These are phyloP conservation scores for Leptogaster cylindrica DNA, from an alignment of 2,888 invertebrate genomes.

Conservation along the genomic window DNA sequence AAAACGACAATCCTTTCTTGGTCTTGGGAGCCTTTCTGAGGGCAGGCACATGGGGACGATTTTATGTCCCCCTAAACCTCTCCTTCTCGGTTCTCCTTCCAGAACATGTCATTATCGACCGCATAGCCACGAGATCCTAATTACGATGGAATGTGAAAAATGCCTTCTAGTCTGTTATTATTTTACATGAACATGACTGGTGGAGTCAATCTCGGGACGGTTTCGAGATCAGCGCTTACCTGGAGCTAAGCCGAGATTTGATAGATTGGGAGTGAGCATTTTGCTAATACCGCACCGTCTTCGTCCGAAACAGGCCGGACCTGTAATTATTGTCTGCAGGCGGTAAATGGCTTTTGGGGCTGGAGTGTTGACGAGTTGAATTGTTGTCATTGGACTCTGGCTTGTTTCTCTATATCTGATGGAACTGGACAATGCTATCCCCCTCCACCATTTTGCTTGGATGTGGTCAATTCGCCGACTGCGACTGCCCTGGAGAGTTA, in stretches of 20 bases:
- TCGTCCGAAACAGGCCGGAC: constrained; percentile 11
- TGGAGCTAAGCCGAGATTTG: constrained; percentile 25
- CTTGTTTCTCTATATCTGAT: constrained; percentile 23
- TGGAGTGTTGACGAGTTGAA: constrained; percentile 42
- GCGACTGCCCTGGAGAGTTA: too few relatives aligned
- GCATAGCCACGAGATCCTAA: constrained; percentile 51
- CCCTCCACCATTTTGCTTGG: too few relatives aligned
- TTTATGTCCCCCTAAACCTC: too few relatives aligned
- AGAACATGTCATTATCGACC: constrained; percentile 50
- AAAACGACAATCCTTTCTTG: constrained; percentile 46
- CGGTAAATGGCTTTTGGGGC: constrained; percentile 41
- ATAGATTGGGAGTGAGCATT: constrained; percentile 29
- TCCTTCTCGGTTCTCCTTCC: constrained; percentile 45
- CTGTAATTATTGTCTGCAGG: constrained; percentile 46
- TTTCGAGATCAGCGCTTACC: constrained; percentile 36
- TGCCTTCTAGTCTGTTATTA: constrained; percentile 45
- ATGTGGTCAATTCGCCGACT: too few relatives aligned
- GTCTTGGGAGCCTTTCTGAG: constrained; percentile 21
- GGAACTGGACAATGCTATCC: too few relatives aligned
- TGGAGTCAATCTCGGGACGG: constrained; percentile 30
- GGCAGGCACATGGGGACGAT: constrained; percentile 46
- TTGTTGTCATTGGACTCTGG: constrained; percentile 25
- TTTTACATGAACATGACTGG: constrained; percentile 27
- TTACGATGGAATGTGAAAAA: constrained; percentile 49
- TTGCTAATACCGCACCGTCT: constrained; percentile 33